These are phyloP conservation scores for Xestoiulus laeticollis DNA, from an alignment of 2,888 invertebrate species.

Conservation along the genomic window DNA sequence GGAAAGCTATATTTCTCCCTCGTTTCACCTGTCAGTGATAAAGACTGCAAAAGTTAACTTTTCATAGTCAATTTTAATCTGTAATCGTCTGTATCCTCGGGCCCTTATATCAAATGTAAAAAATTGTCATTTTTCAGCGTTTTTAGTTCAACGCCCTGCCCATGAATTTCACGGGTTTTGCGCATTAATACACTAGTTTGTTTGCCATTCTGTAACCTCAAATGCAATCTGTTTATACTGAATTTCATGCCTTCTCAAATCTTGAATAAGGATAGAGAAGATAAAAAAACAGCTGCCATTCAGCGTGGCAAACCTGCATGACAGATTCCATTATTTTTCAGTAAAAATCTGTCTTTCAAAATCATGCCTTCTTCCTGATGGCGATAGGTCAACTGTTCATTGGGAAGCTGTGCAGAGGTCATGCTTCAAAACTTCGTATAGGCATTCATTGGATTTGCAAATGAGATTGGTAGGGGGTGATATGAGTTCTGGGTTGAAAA, in stretches of 20 bases:
- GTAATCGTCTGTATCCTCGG: too few species aligned
- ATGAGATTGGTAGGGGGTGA: too few species aligned
- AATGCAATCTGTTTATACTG: background rate
- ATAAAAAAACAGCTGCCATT: background rate
- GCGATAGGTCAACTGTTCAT: slow-evolving; percentile 24
- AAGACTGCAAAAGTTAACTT: background rate
- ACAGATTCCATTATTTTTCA: background rate
- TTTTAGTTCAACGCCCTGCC: slow-evolving; percentile 40
- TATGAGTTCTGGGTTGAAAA: too few species aligned
- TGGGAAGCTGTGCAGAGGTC: background rate
- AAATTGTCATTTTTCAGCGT: background rate
- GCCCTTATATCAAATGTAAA: background rate
- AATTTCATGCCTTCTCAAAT: slow-evolving; percentile 25
- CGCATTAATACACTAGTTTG: background rate
- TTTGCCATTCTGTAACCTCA: background rate
- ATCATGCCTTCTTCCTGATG: slow-evolving; percentile 29
- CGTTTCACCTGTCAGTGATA: too few species aligned
- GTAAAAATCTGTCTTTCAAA: slow-evolving; percentile 38
- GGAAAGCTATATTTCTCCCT: too few species aligned
- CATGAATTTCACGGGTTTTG: slow-evolving; percentile 28
- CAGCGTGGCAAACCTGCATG: background rate
- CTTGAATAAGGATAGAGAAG: background rate
- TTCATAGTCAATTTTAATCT: background rate
- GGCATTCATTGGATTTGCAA: background rate
- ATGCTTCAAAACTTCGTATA: background rate